These are phyloP conservation scores for Delphinapterus leucas DNA, from an alignment of 2,113 vertebrate species.

Conservation along the genomic window DNA sequence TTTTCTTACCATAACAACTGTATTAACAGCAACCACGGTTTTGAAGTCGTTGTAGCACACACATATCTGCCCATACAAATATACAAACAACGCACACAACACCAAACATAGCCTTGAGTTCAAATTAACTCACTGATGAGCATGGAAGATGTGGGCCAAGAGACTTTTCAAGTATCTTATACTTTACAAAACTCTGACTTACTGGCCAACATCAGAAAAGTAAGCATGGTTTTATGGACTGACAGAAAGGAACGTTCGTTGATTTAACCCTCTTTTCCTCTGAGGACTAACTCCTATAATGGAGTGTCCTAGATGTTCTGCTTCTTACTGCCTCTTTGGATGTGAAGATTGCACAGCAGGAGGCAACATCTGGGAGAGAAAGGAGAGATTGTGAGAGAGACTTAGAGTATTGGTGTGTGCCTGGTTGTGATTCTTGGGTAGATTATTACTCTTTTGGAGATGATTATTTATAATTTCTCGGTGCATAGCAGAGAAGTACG, in stretches of 20 bases:
- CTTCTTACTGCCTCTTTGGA: slow-evolving; percentile 62
- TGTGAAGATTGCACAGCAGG: slow-evolving; percentile 65
- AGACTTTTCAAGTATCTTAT: background rate
- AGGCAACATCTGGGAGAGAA: slow-evolving; percentile 64
- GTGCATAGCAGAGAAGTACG: background rate
- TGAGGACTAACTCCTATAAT: slow-evolving; percentile 26
- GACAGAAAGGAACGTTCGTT: slow-evolving; percentile 42
- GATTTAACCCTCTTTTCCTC: slow-evolving; percentile 47
- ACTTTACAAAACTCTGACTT: slow-evolving; percentile 1
- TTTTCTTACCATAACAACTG: background rate
- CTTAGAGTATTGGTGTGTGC: background rate
- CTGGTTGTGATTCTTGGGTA: background rate
- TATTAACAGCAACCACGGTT: background rate
- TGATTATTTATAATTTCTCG: slow-evolving; percentile 33
- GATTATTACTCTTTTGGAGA: background rate
- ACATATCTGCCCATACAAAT: background rate
- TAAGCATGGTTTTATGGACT: slow-evolving; percentile 43
- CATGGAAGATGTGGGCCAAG: background rate
- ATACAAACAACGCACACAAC: background rate
- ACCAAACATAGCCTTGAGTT: background rate
- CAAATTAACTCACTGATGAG: background rate
- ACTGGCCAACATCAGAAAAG: slow-evolving; percentile 28
- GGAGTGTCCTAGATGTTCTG: slow-evolving; percentile 62
- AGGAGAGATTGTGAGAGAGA: background rate
- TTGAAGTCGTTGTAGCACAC: background rate